These are phyloP conservation scores for Gallirallus australis DNA, from an alignment of 2,797 vertebrate species.

Conservation along the genomic window DNA sequence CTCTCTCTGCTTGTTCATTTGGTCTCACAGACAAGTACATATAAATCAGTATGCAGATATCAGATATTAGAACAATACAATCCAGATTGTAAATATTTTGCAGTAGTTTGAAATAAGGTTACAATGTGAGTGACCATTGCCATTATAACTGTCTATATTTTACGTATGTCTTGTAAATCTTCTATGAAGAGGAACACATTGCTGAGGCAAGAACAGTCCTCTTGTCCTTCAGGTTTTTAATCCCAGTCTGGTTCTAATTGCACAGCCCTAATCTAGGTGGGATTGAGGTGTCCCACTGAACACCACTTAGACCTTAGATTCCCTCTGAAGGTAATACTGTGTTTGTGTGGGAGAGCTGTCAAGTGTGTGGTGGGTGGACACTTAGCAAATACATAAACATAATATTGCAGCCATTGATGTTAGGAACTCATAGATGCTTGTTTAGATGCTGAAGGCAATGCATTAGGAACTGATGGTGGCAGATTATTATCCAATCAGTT, in stretches of 20 bases:
- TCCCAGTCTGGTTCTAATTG: neutral
- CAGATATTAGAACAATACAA: neutral
- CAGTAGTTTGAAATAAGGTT: neutral
- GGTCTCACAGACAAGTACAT: neutral
- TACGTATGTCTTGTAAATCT: neutral
- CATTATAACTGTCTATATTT: neutral
- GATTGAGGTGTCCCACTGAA: neutral
- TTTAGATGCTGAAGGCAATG: conserved; percentile 98
- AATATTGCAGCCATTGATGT: neutral
- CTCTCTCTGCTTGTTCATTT: neutral
- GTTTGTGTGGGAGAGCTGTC: neutral
- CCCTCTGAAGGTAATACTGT: neutral
- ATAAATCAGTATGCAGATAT: neutral
- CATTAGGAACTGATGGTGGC: conserved; percentile 97
- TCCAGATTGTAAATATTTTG: neutral
- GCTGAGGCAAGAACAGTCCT: neutral
- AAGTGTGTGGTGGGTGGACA: neutral
- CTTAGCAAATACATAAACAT: neutral
- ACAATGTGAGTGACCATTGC: neutral
- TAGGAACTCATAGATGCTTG: conserved; percentile 71
- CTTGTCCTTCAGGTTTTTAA: neutral
- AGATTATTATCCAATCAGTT: conserved; percentile 97
- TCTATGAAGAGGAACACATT: neutral
- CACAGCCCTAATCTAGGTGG: neutral
- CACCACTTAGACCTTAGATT: neutral